Evolutionary conservation across 2,797 vertebrate genomes (phyloP).

Genomic region (Sarcophilus harrisii): DNA sequence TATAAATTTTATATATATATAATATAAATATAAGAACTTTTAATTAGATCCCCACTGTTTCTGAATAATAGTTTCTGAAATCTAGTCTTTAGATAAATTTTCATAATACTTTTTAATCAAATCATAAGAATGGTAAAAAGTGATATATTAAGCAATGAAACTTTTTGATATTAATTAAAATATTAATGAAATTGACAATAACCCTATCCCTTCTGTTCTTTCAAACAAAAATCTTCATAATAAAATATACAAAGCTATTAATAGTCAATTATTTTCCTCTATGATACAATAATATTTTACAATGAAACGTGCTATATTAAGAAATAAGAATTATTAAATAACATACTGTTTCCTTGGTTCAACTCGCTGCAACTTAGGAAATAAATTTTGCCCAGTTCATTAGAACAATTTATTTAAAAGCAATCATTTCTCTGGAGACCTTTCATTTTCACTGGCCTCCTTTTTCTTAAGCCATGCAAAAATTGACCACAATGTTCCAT

Average conservation of each 20-base stretch:
- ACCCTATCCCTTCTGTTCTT: constrained; percentile 8
- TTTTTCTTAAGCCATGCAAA: constrained; percentile 82
- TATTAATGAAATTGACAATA: constrained; percentile 23
- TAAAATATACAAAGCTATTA: constrained; percentile 35
- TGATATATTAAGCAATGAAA: not conserved
- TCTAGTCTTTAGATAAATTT: not conserved
- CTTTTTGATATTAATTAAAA: constrained; percentile 27
- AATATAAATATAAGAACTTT: too few relatives aligned
- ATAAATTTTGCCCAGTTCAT: constrained; percentile 29
- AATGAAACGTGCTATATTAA: constrained; percentile 4
- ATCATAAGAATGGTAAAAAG: constrained; percentile 44
- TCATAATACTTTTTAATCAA: constrained; percentile 2
- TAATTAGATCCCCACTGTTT: not conserved
- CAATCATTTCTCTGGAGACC: constrained; percentile 77
- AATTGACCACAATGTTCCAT: constrained; percentile 87
- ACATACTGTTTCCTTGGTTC: not conserved
- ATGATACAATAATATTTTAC: constrained; percentile 23
- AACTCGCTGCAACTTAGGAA: constrained; percentile 35
- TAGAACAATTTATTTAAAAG: constrained; percentile 9
- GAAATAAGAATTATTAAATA: not conserved
- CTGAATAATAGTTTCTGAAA: constrained; percentile 1
- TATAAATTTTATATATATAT: not conserved
- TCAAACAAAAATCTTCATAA: not conserved
- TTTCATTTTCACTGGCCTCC: constrained; percentile 61
- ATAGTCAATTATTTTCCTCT: constrained; percentile 10